A percentile compares a stretch with the other conserved stretches of the same genome.
These are phyloP conservation scores for Dasyprocta punctata DNA, from an alignment of 2,113 vertebrate species.

Conservation along the genomic window DNA sequence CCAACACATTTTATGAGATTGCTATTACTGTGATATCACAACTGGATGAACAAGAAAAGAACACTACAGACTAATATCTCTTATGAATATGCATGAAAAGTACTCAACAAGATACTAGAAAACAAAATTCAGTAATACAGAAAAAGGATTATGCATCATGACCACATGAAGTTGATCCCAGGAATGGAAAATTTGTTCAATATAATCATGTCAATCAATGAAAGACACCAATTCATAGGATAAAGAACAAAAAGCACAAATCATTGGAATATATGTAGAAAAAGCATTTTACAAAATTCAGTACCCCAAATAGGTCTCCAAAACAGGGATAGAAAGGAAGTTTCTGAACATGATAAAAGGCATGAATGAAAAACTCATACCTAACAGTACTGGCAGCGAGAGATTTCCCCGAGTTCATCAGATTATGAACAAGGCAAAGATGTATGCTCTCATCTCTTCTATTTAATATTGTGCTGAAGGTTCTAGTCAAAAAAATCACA, in stretches of 20 bases:
- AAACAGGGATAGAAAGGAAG: background rate
- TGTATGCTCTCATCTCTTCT: background rate
- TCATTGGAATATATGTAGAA: background rate
- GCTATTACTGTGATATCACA: background rate
- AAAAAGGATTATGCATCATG: background rate
- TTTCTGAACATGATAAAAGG: background rate
- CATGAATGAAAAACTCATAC: background rate
- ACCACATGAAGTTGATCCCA: background rate
- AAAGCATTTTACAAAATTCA: background rate
- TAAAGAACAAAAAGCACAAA: background rate
- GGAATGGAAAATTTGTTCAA: background rate
- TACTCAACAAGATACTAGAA: background rate
- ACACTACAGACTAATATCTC: background rate
- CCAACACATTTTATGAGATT: background rate
- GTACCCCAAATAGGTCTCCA: background rate
- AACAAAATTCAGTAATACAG: background rate
- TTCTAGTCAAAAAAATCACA: background rate
- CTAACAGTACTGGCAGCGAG: background rate
- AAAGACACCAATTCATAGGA: background rate
- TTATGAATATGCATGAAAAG: background rate
- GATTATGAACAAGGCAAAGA: background rate
- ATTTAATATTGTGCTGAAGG: background rate
- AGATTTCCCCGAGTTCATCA: background rate
- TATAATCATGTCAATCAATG: background rate
- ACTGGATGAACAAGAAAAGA: background rate